phyloP scores from a whole-genome alignment of 2,797 vertebrate genomes.

The Oceanodroma leucorhoa region DNA sequence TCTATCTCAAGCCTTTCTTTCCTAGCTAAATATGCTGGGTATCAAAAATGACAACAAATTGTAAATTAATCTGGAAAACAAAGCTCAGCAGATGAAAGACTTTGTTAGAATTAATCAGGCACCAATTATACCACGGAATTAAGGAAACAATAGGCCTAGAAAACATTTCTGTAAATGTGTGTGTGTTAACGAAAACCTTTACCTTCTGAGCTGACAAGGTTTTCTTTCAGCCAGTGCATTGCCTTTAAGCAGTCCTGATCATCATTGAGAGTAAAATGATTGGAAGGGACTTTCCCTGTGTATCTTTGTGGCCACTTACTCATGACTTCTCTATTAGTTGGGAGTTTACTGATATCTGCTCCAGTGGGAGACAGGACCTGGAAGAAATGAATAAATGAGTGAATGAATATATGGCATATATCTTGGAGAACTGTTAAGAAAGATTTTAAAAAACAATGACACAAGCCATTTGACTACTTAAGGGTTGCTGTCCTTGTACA shows the following conservation, averaged over 20 bases:
- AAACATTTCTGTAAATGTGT: conserved; percentile 72
- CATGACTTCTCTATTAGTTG: conserved; percentile 57
- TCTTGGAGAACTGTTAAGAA: neutral
- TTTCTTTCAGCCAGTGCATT: conserved; percentile 78
- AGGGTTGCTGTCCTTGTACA: neutral
- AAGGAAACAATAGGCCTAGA: conserved; percentile 84
- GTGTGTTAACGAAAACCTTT: conserved; percentile 42
- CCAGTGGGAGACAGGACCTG: conserved; percentile 81
- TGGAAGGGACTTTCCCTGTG: conserved; percentile 75
- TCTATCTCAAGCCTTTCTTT: conserved; percentile 89
- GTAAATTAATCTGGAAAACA: conserved; percentile 93
- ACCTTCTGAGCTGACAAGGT: conserved; percentile 77
- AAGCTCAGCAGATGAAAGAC: conserved; percentile 94
- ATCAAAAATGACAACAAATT: conserved; percentile 91
- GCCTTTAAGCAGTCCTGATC: conserved; percentile 79
- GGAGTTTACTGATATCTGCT: conserved; percentile 53
- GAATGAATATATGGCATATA: neutral
- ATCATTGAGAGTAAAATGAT: conserved; percentile 86
- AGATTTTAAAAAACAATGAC: neutral
- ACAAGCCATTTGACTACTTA: neutral
- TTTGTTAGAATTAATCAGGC: conserved; percentile 92
- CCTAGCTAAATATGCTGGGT: conserved; percentile 76
- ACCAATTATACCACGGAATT: conserved; percentile 88
- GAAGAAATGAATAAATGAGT: neutral
- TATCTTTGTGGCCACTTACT: conserved; percentile 31